phyloP scores from a whole-genome alignment of 2,797 vertebrate species.

The Rhinatrema bivittatum region DNA sequence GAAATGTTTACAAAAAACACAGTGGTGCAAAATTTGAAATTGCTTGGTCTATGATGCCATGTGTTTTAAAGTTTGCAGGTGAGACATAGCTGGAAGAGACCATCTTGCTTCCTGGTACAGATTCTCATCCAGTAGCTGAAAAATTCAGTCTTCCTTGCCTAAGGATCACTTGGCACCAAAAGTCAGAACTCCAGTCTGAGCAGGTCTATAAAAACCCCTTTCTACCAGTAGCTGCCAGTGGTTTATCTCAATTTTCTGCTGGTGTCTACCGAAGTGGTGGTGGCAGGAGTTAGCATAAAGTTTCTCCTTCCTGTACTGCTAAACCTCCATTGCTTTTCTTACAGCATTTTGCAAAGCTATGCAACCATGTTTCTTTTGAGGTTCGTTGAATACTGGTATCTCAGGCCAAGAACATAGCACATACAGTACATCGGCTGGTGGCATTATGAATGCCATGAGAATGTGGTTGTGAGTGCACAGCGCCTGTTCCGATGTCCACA shows the following conservation, averaged over 20 bases:
- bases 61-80: slow-evolving; percentile 24
- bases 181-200: slow-evolving; percentile 9
- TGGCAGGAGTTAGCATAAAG: slow-evolving; percentile 20
- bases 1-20: slow-evolving; percentile 55
- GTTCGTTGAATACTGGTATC: slow-evolving; percentile 7
- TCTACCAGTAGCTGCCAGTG: slow-evolving; percentile 7
- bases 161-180: slow-evolving; percentile 19
- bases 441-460: too few relatives aligned
- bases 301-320: slow-evolving; percentile 10
- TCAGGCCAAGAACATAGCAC: not conserved
- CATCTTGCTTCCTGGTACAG: slow-evolving; percentile 24
- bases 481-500: slow-evolving; percentile 6
- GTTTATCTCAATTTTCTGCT: slow-evolving; percentile 32
- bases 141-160: slow-evolving; percentile 13
- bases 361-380: not conserved
- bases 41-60: slow-evolving; percentile 36
- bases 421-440: too few relatives aligned
- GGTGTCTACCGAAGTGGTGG: slow-evolving; percentile 30
- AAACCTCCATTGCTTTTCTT: slow-evolving; percentile 5
- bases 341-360: slow-evolving; percentile 12
- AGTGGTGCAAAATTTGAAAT: slow-evolving; percentile 48
- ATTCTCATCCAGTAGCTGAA: slow-evolving; percentile 25
- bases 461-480: not conserved
- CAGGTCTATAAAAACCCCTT: slow-evolving; percentile 4
- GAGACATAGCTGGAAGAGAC: slow-evolving; percentile 25